Evolutionary conservation across 2,797 vertebrate genomes (phyloP), one percentile per base, ranked within the genome.

Genomic region (Luscinia megarhynchos): DNA sequence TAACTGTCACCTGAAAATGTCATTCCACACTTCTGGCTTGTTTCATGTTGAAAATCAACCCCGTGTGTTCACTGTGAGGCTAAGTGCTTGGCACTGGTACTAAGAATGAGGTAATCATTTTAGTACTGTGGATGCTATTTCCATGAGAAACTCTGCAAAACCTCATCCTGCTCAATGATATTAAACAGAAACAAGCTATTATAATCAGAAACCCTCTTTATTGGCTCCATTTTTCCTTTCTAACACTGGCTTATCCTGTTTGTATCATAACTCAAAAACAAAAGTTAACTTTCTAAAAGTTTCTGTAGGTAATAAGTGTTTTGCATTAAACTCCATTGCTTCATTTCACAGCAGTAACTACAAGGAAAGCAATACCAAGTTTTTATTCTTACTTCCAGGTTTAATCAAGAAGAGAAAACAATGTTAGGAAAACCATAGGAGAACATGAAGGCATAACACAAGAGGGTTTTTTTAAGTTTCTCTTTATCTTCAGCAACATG

Each of bases 1-100:
- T 98, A 98, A 98, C 98, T 98, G 98, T 98, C 98, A 98, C 98
- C 97, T 98, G 97, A 97, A 98, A 98, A 98, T 97, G 98, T 98
- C 96, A 98, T 96, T 97, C 94, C 93, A 97, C 94, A 89, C 97
- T 97, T 98, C 98, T 98, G 98, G 98, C 98, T 98, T 98, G 97
- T 97, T 98, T 99, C 98, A 98, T 94, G 97, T 94, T 93, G 94
- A 98, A 98, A 98, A 96, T 93, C 94, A 96, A 95, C 89, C 90
- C 93, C 82, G 69, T 95, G 95, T 97, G 96, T 97, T 96, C 97
- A 96, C 92, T 90, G 89, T 68, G 86, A 83, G 90, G 95, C 94
- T 97, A 97, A 98, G 91, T 97, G 97, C 97, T 98, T 98, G 98
- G 98, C 98, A 89, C 93, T 96, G 97, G 96, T 97, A 96, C 77